These are phyloP conservation scores for Carollia perspicillata DNA, from an alignment of 2,113 vertebrate genomes.

Conservation along the genomic window DNA sequence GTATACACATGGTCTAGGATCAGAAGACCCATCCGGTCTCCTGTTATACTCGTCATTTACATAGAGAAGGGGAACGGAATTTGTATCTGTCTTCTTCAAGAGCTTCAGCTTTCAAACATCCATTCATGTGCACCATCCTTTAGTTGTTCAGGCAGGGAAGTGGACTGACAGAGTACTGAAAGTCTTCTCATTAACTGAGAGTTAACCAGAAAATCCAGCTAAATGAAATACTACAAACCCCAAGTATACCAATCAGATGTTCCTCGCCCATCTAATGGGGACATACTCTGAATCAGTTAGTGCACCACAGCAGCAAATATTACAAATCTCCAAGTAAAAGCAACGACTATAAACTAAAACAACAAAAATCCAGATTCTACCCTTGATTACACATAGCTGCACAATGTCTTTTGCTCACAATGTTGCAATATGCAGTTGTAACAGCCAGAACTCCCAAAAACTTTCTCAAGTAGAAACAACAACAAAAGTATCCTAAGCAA, in stretches of 20 bases:
- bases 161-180: background rate
- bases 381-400: background rate
- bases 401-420: background rate
- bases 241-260: background rate
- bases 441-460: background rate
- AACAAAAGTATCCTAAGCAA: background rate
- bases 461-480: background rate
- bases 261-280: background rate
- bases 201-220: conserved; percentile 10
- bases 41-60: background rate
- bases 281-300: background rate
- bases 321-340: background rate
- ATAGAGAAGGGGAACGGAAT: background rate
- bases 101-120: conserved; percentile 17
- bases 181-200: background rate
- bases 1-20: background rate
- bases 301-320: background rate
- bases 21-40: background rate
- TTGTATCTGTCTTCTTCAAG: background rate
- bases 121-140: background rate
- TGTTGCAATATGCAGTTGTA: background rate
- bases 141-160: background rate
- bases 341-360: conserved; percentile 14
- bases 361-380: background rate
- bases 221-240: background rate